Base-by-base conservation (phyloP, 2,888 invertebrate species). In the Neocrepidodera transversa region DNA sequence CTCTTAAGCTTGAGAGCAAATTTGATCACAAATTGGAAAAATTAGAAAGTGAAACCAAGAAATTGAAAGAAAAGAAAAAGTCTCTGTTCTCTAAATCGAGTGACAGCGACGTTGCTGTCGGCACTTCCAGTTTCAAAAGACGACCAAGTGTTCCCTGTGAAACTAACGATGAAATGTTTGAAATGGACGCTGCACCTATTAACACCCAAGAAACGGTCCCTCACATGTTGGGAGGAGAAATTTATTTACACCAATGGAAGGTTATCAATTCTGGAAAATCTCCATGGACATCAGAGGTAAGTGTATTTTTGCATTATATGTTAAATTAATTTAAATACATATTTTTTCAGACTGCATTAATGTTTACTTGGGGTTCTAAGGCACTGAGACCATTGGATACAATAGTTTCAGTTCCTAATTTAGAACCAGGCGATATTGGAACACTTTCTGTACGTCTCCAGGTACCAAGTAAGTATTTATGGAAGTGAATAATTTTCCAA, bases 321-420 rank as follows among this genome's bases (percentile, higher is more conserved):
- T 23, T 23, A n/a, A n/a, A 6, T 23, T 23, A 5, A 23, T 23
- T 23, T 23, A 5, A 5, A 23, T 23, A 23, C 3, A 23, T 23
- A 60, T 62, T 48, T 63, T 70, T 74, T 56, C 60, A 81, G 79
- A 80, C 80, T 35, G 74, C 75, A 63, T 63, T 82, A 58, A 73
- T 78, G 40, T 78, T 78, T 63, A 76, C 80, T 26, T 81, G 80
- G 80, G 81, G 80, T 13, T 78, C 80, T 2, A 73, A 75, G 58
- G 73, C 75, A 1, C 65, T 81, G 35, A 68, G 73, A 53, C 79
- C 81, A 1, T 59, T 76, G 18, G 70, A 71, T 8, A 72, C 71
- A 36, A 60, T 64, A 20, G 69, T 80, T 16, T 61, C 71, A 18
- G 79, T 79, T 49, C 81, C 80, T 23, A 63, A 60, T 17, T 68